A percentile compares a stretch with the other conserved stretches of the same genome.
phyloP scores from a whole-genome alignment of 2,888 invertebrate species.

The Congeria kusceri region DNA sequence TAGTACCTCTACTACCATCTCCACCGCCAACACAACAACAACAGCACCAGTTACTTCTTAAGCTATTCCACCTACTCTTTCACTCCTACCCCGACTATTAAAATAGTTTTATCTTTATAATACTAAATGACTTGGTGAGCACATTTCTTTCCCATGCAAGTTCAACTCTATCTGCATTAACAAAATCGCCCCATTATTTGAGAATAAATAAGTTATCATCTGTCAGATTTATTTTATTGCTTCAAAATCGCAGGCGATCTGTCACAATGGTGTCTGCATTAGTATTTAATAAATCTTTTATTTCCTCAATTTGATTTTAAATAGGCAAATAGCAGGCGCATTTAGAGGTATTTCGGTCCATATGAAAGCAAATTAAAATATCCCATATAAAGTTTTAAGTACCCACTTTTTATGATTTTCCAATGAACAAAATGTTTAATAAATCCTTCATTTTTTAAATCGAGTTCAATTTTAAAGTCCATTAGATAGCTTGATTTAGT shows the following conservation, averaged over 20 bases:
- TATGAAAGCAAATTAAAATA: not conserved
- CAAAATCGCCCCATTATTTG: too few species aligned
- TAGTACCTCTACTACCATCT: too few species aligned
- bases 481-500: constrained; percentile 25
- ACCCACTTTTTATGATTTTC: not conserved
- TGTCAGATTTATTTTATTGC: not conserved
- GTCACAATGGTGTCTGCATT: constrained; percentile 5
- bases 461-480: constrained; percentile 19
- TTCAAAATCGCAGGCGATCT: not conserved
- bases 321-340: not conserved
- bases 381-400: constrained; percentile 5
- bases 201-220: not conserved
- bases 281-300: constrained; percentile 10
- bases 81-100: too few species aligned
- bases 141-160: too few species aligned
- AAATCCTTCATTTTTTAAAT: constrained; percentile 5
- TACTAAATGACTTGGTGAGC: too few species aligned
- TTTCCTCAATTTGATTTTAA: not conserved
- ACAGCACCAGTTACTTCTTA: too few species aligned
- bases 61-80: too few species aligned
- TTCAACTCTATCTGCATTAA: too few species aligned
- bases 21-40: too few species aligned
- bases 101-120: too few species aligned
- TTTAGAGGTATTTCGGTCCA: not conserved
- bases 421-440: constrained; percentile 6